These are phyloP conservation scores for Smithornis capensis DNA, from an alignment of 2,113 vertebrate genomes.

Conservation along the genomic window DNA sequence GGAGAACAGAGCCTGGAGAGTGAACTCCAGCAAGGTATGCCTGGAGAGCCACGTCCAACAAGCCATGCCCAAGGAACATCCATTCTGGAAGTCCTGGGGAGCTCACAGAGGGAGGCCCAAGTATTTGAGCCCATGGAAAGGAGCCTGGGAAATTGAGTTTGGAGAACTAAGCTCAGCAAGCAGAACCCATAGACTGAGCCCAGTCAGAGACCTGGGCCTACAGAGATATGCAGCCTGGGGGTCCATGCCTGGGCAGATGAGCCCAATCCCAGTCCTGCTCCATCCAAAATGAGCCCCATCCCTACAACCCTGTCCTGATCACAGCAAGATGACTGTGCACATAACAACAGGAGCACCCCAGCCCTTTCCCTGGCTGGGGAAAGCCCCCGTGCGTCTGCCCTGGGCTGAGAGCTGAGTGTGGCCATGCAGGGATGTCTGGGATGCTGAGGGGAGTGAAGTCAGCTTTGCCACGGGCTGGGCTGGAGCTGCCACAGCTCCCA, in stretches of 20 bases:
- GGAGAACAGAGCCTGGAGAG: not conserved
- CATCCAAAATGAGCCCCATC: not conserved
- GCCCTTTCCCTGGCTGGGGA: rapidly evolving
- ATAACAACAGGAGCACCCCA: not conserved
- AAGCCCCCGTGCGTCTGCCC: not conserved
- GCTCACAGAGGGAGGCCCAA: not conserved
- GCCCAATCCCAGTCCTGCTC: not conserved
- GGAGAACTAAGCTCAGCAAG: not conserved
- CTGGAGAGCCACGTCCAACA: not conserved
- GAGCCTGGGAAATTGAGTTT: rapidly evolving
- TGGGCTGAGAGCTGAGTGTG: not conserved
- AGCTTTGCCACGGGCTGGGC: not conserved
- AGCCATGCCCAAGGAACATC: not conserved
- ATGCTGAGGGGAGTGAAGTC: rapidly evolving
- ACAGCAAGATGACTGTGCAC: rapidly evolving
- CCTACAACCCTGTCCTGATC: not conserved
- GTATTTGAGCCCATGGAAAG: not conserved
- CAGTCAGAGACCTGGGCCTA: not conserved
- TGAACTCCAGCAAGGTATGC: not conserved
- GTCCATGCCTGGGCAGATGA: not conserved
- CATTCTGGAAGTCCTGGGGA: not conserved
- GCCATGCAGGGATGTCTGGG: not conserved
- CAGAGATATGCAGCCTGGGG: rapidly evolving
- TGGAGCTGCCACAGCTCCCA: not conserved
- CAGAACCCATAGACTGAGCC: rapidly evolving